Evolutionary conservation across 2,797 vertebrate species (phyloP).

Genomic region (Eutrigla gurnardus): DNA sequence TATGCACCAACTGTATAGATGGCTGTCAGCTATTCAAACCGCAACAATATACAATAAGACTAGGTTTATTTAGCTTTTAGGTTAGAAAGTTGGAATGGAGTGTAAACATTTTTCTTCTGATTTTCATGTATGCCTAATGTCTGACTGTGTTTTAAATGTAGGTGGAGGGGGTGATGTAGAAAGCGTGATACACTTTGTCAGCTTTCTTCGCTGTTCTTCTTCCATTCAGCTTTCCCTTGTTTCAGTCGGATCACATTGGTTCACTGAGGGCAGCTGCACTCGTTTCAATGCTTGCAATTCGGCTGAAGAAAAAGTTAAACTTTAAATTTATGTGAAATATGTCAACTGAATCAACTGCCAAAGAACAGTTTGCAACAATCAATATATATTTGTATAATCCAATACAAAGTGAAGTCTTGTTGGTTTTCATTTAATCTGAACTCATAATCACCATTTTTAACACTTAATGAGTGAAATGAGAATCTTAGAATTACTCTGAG

Average conservation of each 20-base stretch:
- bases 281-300: too few relatives aligned
- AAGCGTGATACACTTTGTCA: too few relatives aligned
- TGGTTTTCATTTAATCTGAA: neutral
- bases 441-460: neutral
- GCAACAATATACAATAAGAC: neutral
- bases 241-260: too few relatives aligned
- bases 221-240: too few relatives aligned
- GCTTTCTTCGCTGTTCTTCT: too few relatives aligned
- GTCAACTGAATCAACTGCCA: too few relatives aligned
- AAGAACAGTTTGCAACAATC: neutral
- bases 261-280: too few relatives aligned
- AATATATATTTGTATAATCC: neutral
- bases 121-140: neutral
- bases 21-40: conserved; percentile 8
- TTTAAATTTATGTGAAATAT: too few relatives aligned
- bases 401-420: neutral
- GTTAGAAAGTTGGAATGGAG: neutral
- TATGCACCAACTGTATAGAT: neutral
- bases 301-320: too few relatives aligned
- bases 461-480: neutral
- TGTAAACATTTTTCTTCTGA: neutral
- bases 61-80: neutral
- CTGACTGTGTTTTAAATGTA: too few relatives aligned
- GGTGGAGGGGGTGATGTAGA: too few relatives aligned
- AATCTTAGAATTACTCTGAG: neutral